phyloP scores from a whole-genome alignment of 2,888 invertebrate genomes.

The Ferrisia virgata region DNA sequence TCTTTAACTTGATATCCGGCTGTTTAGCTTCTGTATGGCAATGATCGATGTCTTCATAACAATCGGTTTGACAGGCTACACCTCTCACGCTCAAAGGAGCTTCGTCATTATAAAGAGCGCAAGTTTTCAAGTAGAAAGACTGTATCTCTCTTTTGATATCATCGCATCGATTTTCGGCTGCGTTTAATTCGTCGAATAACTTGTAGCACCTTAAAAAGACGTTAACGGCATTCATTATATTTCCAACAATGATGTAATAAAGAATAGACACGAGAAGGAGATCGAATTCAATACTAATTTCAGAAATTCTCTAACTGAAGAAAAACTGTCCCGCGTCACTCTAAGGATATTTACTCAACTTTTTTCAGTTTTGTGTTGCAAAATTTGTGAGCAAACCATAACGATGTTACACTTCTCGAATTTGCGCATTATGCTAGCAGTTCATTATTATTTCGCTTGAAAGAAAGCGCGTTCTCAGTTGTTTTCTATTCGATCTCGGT shows the following conservation, averaged over 20 bases:
- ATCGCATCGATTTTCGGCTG: slow-evolving; percentile 34
- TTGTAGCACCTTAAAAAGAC: slow-evolving; percentile 46
- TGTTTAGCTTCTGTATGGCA: neutral
- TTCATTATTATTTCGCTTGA: too few species aligned
- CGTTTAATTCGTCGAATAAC: slow-evolving; percentile 47
- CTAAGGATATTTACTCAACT: too few species aligned
- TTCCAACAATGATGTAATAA: neutral
- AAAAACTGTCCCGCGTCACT: too few species aligned
- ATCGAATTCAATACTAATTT: too few species aligned
- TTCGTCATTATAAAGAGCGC: slow-evolving; percentile 36
- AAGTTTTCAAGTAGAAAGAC: slow-evolving; percentile 35
- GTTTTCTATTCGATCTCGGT: too few species aligned
- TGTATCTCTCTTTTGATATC: slow-evolving; percentile 33
- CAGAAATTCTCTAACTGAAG: too few species aligned
- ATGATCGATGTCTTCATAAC: neutral
- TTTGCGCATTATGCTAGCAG: too few species aligned
- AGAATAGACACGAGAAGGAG: neutral
- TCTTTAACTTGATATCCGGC: slow-evolving; percentile 38
- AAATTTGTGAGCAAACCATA: too few species aligned
- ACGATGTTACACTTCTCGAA: too few species aligned
- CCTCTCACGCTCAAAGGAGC: neutral
- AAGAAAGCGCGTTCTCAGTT: too few species aligned
- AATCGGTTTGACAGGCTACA: slow-evolving; percentile 41
- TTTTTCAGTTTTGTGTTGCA: too few species aligned
- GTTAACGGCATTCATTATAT: neutral